Evolutionary conservation across 2,888 invertebrate species (phyloP), one percentile per base, ranked within the genome.

Genomic region (Hirtodrosophila trivittata): DNA sequence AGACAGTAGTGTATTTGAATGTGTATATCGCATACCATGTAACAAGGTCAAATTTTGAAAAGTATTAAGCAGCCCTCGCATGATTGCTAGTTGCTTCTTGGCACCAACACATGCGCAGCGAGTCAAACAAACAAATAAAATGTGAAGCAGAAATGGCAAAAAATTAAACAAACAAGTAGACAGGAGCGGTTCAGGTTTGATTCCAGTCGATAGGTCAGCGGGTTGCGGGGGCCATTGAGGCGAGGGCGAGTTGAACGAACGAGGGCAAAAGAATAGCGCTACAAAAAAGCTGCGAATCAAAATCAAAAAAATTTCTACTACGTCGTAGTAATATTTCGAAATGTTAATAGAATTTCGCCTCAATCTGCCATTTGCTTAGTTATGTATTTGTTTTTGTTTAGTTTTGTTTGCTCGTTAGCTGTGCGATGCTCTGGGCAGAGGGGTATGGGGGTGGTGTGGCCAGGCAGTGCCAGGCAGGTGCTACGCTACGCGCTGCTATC

Each of bases 81-180:
- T 21, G 52, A 68, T 54, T 55, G 59, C 54, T 57, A 63, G 68
- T 57, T 73, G 74, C 81, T 80, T 65, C 68, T 75, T 66, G 69
- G 66, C 78, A 83, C 77, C 63, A 74, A 75, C 75, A 86, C 87
- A 75, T 78, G 59, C 67, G 68, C 83, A 85, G 59, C 76, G 73
- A 86, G 84, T 76, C 86, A 89, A 89, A 89, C 88, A 89, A 89
- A 89, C 88, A 89, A 89, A 89, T 88, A 87, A 87, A 87, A 88
- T 89, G 88, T 86, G 84, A 75, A 88, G 87, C 77, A 84, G 86
- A 87, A 89, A 89, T 89, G 86, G 88, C 87, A 86, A 78, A 89
- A 88, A 89, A 87, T 87, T 85, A 80, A 87, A 88, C 87, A 89
- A 89, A 89, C 89, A 89, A 89, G 87, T 85, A 81, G 68, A 77